Conservation (phyloP, 2,113 vertebrate genomes). For the Colistium nudipinnis region DNA sequence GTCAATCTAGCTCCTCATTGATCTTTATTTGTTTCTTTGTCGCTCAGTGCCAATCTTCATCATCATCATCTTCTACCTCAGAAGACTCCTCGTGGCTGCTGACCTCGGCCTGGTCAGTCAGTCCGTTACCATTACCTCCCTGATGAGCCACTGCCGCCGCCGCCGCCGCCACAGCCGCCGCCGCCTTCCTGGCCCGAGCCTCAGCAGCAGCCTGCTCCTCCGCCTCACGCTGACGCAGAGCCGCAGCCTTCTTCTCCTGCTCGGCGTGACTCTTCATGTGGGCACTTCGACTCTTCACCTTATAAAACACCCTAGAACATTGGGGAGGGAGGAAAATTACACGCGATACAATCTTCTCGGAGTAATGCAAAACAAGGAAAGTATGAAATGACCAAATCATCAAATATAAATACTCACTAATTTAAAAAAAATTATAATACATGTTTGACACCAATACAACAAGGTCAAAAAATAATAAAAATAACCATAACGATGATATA, state of each 20-base stretch:
- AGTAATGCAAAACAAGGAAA: too few relatives aligned
- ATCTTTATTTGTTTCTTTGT: not conserved
- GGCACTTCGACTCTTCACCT: constrained; percentile 97
- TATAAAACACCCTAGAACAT: constrained; percentile 89
- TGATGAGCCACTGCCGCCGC: not conserved
- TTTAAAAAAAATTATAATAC: too few relatives aligned
- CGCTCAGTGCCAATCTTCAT: constrained; percentile 81
- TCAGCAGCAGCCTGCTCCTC: constrained; percentile 77
- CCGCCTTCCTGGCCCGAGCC: constrained; percentile 61
- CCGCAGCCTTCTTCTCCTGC: constrained; percentile 97
- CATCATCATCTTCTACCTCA: constrained; percentile 81
- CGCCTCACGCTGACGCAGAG: constrained; percentile 85
- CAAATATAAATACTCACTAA: too few relatives aligned
- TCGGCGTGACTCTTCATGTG: constrained; percentile 99
- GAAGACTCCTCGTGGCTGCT: constrained; percentile 79
- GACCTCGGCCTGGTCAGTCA: constrained; percentile 60
- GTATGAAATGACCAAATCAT: too few relatives aligned
- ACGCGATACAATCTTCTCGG: too few relatives aligned
- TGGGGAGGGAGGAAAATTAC: too few relatives aligned
- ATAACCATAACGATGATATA: too few relatives aligned
- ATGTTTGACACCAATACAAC: too few relatives aligned
- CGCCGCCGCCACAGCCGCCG: accelerated
- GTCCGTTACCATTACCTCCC: constrained; percentile 60
- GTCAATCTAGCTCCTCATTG: constrained; percentile 10
- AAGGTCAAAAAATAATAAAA: too few relatives aligned